Conservation (phyloP, 2,888 invertebrate genomes). For the Altica lythri region DNA sequence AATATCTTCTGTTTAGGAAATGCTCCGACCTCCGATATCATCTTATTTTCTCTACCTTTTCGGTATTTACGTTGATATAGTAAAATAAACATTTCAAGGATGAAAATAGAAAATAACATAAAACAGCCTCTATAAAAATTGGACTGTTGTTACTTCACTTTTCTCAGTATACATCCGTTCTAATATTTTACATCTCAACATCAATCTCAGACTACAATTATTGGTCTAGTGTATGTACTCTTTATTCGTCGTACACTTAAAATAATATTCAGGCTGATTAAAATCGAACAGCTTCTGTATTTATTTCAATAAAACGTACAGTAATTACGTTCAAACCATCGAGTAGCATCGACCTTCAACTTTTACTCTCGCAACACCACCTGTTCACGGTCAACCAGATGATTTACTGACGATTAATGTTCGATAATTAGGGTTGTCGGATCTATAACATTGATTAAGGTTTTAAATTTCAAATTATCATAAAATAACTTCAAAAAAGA, state of each 20-base stretch:
- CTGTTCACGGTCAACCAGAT: constrained; percentile 15
- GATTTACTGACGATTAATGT: too few species aligned
- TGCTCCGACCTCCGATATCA: too few species aligned
- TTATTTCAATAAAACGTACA: constrained; percentile 31
- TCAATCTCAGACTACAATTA: constrained; percentile 26
- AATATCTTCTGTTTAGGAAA: too few species aligned
- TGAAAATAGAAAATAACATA: not conserved
- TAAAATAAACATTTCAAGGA: not conserved
- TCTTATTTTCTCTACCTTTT: too few species aligned
- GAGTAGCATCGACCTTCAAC: constrained; percentile 39
- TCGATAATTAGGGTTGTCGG: too few species aligned
- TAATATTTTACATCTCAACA: too few species aligned
- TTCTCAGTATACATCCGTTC: constrained; percentile 15
- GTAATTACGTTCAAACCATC: constrained; percentile 36
- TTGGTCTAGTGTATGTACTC: constrained; percentile 24
- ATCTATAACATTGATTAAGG: too few species aligned
- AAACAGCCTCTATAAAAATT: not conserved
- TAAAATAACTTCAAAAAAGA: too few species aligned
- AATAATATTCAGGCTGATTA: constrained; percentile 34
- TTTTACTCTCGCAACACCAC: not conserved
- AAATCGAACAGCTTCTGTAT: constrained; percentile 35
- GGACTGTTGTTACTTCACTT: not conserved
- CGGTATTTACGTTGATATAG: too few species aligned
- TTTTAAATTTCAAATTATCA: too few species aligned
- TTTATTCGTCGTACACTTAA: constrained; percentile 20